These are phyloP conservation scores for Mesorhabditis spiculigera DNA, from an alignment of 2,888 invertebrate genomes.

Conservation along the genomic window DNA sequence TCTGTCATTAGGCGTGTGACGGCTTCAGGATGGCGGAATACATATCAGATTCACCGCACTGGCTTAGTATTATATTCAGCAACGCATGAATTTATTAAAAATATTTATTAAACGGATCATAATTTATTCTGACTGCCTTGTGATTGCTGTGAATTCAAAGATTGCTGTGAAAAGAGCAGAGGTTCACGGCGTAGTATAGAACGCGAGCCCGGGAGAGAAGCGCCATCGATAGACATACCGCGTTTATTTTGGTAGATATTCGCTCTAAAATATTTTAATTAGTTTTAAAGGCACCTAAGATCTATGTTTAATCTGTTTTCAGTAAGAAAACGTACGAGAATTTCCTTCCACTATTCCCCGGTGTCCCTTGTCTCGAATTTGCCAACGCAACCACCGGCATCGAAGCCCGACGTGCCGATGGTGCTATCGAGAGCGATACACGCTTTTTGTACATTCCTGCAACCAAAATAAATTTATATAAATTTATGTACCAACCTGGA, in stretches of 20 bases:
- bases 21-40: too few species aligned
- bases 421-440: neutral
- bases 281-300: neutral
- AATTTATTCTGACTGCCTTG: neutral
- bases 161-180: neutral
- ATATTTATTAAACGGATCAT: neutral
- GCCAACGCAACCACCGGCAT: slow-evolving; percentile 1
- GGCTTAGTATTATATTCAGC: too few species aligned
- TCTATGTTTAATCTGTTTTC: neutral
- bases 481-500: neutral
- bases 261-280: neutral
- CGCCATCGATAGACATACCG: slow-evolving; percentile 3
- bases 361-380: neutral
- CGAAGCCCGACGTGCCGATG: neutral
- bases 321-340: neutral
- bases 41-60: too few species aligned
- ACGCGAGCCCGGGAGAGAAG: neutral
- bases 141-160: neutral
- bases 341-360: neutral
- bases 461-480: neutral
- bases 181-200: neutral
- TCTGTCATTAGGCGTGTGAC: too few species aligned
- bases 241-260: neutral
- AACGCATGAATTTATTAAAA: too few species aligned
- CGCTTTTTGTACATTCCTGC: neutral